Conservation (phyloP, 1,140 invertebrate species). For the Brachionus manjavacas region DNA sequence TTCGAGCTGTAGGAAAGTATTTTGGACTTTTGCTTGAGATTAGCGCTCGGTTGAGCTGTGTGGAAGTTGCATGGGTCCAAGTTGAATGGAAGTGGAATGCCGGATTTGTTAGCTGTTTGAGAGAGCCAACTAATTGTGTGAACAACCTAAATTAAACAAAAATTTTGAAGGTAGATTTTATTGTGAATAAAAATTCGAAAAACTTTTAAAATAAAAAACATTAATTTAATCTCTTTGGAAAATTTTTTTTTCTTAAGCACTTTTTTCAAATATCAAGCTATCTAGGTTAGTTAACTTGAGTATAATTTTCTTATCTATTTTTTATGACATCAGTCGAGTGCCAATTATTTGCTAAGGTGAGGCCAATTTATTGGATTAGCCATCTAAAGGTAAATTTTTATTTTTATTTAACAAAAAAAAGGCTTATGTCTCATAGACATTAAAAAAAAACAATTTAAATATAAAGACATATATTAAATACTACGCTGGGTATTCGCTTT, state of each 20-base stretch:
- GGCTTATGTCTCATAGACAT: no score
- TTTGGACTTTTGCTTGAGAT: neutral
- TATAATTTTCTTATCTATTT: neutral
- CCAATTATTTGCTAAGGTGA: no score
- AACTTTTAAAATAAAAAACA: neutral
- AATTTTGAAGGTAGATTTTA: neutral
- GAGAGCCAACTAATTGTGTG: neutral
- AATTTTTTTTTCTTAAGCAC: neutral
- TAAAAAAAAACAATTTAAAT: no score
- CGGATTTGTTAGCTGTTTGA: slow-evolving; percentile 16
- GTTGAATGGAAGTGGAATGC: slow-evolving; percentile 10
- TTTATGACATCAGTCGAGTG: neutral
- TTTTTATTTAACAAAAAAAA: no score
- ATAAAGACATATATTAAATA: no score
- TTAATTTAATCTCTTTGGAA: neutral
- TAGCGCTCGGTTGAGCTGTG: neutral
- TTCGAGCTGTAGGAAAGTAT: slow-evolving; percentile 13
- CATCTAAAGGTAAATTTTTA: neutral
- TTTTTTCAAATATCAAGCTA: slow-evolving; percentile 26
- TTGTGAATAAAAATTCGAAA: neutral
- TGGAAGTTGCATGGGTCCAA: neutral
- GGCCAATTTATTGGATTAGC: neutral
- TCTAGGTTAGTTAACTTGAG: slow-evolving; percentile 3
- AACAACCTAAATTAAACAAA: slow-evolving; percentile 10
- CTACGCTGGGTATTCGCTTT: no score